Evolutionary conservation across 2,113 vertebrate genomes (phyloP).

Genomic region (Alligator mississippiensis): DNA sequence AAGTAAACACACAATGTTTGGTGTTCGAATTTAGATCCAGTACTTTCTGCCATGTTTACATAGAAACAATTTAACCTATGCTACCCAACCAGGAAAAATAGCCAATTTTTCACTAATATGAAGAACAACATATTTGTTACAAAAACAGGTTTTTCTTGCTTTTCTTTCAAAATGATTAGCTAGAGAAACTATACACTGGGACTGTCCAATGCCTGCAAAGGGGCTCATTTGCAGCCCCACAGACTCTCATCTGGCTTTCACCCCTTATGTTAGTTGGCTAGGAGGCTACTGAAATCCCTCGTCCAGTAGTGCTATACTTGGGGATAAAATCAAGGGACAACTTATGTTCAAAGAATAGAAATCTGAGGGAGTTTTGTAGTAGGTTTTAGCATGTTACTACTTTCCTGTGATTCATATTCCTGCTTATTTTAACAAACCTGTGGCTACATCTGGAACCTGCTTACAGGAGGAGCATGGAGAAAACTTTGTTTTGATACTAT

Average conservation of each 20-base stretch:
- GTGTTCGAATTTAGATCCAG: neutral
- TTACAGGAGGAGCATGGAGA: neutral
- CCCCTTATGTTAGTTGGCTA: conserved; percentile 4
- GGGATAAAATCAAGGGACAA: accelerated
- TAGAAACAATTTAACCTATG: neutral
- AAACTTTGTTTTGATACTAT: too few relatives aligned
- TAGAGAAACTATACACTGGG: neutral
- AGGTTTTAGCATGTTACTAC: neutral
- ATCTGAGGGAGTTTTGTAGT: neutral
- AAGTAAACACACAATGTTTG: neutral
- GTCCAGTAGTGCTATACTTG: neutral
- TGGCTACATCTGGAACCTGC: neutral
- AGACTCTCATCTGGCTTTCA: too few relatives aligned
- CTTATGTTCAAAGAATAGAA: neutral
- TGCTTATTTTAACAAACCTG: accelerated
- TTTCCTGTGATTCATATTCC: neutral
- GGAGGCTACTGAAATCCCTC: neutral
- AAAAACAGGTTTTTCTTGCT: neutral
- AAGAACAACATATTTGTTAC: neutral
- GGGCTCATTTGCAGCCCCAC: too few relatives aligned
- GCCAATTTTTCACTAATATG: neutral
- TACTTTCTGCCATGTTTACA: neutral
- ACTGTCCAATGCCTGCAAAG: too few relatives aligned
- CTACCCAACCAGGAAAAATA: neutral
- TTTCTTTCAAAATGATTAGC: neutral